Evolutionary conservation across 2,888 invertebrate genomes (phyloP).

Genomic region (Scaptomyza polygonia): DNA sequence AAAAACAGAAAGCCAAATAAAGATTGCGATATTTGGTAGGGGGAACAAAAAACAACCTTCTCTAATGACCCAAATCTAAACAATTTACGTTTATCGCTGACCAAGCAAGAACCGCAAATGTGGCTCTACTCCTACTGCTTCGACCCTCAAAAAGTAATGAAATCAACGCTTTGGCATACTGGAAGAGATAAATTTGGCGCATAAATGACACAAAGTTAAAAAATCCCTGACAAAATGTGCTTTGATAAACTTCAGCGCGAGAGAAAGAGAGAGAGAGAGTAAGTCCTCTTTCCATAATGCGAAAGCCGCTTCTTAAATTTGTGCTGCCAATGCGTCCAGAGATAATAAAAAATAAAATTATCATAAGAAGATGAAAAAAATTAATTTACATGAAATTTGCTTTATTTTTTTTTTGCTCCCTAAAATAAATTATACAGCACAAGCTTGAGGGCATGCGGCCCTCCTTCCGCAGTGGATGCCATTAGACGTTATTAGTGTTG

Average conservation of each 20-base stretch:
- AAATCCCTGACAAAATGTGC: conserved; percentile 60
- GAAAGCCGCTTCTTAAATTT: conserved; percentile 25
- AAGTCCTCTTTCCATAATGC: neutral
- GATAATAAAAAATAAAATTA: conserved; percentile 62
- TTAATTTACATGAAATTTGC: conserved; percentile 71
- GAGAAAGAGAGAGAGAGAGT: neutral
- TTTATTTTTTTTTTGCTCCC: conserved; percentile 27
- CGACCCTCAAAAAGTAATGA: conserved; percentile 28
- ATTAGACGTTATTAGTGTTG: conserved; percentile 60
- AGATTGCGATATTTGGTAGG: conserved; percentile 18
- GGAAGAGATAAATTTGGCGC: conserved; percentile 65
- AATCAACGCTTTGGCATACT: conserved; percentile 51
- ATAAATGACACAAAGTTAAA: conserved; percentile 65
- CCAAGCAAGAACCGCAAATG: conserved; percentile 37
- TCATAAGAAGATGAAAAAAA: conserved; percentile 61
- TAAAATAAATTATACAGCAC: conserved; percentile 54
- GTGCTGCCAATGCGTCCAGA: conserved; percentile 27
- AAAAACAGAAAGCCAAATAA: conserved; percentile 23
- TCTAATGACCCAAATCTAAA: conserved; percentile 51
- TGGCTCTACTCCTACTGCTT: neutral
- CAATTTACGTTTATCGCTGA: conserved; percentile 51
- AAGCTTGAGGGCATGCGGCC: neutral
- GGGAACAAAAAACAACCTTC: conserved; percentile 17
- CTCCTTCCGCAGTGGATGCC: conserved; percentile 21
- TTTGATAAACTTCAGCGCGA: conserved; percentile 56